These are phyloP conservation scores for Sepiola atlantica DNA, from an alignment of 2,888 invertebrate genomes.

Conservation along the genomic window DNA sequence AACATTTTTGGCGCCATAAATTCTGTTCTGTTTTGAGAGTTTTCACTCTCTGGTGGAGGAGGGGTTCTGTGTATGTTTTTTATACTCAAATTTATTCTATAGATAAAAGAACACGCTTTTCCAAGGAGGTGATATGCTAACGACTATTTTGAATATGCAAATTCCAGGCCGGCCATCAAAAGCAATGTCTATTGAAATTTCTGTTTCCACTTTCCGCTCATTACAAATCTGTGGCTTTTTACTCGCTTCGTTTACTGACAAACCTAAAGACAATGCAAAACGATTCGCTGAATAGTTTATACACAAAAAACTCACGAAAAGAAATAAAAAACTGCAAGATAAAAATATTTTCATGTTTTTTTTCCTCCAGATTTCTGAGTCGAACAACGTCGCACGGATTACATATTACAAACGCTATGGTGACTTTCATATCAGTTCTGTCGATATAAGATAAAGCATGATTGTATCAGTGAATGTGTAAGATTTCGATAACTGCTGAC, in stretches of 20 bases:
- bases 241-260: neutral
- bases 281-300: neutral
- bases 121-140: neutral
- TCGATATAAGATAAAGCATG: neutral
- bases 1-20: neutral
- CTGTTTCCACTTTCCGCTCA: neutral
- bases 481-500: conserved; percentile 10
- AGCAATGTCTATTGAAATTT: neutral
- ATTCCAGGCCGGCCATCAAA: neutral
- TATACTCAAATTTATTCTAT: neutral
- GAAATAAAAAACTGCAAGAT: neutral
- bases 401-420: neutral
- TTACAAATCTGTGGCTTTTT: neutral
- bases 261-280: neutral
- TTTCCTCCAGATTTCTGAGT: neutral
- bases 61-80: neutral
- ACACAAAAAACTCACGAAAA: neutral
- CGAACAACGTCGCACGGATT: neutral
- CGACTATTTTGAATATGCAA: conserved; percentile 2
- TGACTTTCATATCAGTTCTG: neutral
- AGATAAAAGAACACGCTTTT: neutral
- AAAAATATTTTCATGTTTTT: neutral
- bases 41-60: neutral
- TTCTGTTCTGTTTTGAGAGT: neutral
- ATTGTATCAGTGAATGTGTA: neutral